Conservation (phyloP, 1,140 invertebrate species). For the Lysiphlebus fabarum region DNA sequence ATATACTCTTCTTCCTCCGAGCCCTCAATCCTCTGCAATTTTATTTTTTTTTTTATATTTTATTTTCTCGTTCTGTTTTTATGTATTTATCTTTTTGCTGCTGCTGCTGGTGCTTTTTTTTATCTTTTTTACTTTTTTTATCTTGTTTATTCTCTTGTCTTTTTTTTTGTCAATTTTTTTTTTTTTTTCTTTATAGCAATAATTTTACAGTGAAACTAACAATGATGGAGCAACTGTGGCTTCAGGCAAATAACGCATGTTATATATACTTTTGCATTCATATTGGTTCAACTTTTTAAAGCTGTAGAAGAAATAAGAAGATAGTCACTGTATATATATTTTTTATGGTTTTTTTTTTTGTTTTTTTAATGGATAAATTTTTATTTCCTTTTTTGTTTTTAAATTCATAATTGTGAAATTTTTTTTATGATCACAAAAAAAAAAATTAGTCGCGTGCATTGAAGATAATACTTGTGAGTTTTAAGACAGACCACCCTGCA, state of each 20-base stretch:
- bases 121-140: conserved; percentile 14
- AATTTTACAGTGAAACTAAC: too few relatives aligned
- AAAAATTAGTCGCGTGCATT: conserved; percentile 21
- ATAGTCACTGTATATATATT: too few relatives aligned
- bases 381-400: too few relatives aligned
- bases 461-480: not conserved
- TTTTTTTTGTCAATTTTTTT: conserved; percentile 20
- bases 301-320: too few relatives aligned
- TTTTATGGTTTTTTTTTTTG: too few relatives aligned
- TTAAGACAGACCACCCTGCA: conserved; percentile 21
- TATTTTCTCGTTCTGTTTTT: not conserved
- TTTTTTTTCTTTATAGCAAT: not conserved
- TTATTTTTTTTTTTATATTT: conserved; percentile 3
- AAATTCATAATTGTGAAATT: too few relatives aligned
- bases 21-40: conserved; percentile 9
- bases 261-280: too few relatives aligned
- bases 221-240: too few relatives aligned
- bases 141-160: not conserved
- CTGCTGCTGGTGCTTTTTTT: not conserved
- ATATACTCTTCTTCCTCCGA: conserved; percentile 22
- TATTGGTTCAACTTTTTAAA: too few relatives aligned
- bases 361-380: too few relatives aligned
- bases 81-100: conserved; percentile 7
- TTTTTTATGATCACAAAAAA: conserved; percentile 22
- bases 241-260: too few relatives aligned